Evolutionary conservation across 2,797 vertebrate species (phyloP).

Genomic region (Mallotus villosus): DNA sequence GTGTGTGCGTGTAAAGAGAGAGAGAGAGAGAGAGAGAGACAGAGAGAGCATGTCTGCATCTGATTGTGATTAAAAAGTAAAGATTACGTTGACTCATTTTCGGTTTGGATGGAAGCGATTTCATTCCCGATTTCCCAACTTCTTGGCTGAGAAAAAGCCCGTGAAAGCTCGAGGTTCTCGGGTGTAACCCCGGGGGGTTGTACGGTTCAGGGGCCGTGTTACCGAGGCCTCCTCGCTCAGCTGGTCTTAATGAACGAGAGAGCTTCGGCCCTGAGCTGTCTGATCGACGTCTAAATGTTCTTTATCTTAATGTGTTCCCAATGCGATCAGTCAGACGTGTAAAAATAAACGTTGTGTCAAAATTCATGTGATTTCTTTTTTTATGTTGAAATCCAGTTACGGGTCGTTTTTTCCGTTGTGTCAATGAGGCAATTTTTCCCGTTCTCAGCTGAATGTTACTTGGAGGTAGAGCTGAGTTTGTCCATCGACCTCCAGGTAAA

Average conservation of each 20-base stretch:
- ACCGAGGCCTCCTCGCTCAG: too few species aligned
- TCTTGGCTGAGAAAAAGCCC: conserved; percentile 33
- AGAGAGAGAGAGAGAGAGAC: not conserved
- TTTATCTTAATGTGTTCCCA: conserved; percentile 43
- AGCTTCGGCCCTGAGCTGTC: conserved; percentile 48
- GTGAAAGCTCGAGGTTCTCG: conserved; percentile 27
- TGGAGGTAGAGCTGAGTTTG: too few species aligned
- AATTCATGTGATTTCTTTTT: conserved; percentile 15
- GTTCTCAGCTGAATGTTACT: not conserved
- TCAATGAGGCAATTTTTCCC: not conserved
- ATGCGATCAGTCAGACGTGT: conserved; percentile 42
- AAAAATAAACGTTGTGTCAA: conserved; percentile 28
- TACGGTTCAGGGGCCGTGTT: too few species aligned
- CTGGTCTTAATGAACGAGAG: conserved; percentile 56
- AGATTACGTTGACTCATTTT: not conserved
- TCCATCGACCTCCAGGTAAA: too few species aligned
- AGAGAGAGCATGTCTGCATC: too few species aligned
- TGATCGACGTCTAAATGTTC: conserved; percentile 27
- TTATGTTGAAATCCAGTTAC: conserved; percentile 28
- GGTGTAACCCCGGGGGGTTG: conserved; percentile 19
- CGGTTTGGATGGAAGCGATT: conserved; percentile 1
- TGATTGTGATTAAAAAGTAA: too few species aligned
- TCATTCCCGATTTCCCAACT: conserved; percentile 21
- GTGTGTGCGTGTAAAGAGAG: not conserved
- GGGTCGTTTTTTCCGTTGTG: conserved; percentile 6